phyloP scores from a whole-genome alignment of 1,140 invertebrate genomes.

The Drosophila teissieri region DNA sequence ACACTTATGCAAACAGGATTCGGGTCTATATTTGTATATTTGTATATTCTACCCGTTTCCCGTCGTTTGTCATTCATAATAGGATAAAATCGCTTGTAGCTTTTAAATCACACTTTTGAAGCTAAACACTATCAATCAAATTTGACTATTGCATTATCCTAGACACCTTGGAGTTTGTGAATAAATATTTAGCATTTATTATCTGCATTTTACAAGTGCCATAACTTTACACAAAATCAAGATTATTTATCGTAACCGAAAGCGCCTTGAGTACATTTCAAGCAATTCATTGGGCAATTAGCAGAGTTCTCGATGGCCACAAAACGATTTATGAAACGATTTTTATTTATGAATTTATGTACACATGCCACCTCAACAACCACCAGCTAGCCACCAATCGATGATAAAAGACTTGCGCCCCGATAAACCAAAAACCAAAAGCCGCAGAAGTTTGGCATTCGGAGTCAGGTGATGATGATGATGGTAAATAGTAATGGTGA shows the following conservation, averaged over 20 bases:
- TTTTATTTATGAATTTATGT: conserved; percentile 76
- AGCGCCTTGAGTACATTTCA: conserved; percentile 39
- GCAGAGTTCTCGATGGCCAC: conserved; percentile 31
- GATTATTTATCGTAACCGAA: conserved; percentile 18
- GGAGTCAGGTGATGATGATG: conserved; percentile 37
- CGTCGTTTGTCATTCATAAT: conserved; percentile 53
- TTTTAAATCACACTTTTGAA: too few species aligned
- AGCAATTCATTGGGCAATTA: conserved; percentile 32
- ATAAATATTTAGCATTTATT: not conserved
- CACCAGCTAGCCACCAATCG: conserved; percentile 53
- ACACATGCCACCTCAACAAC: conserved; percentile 73
- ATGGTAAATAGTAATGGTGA: not conserved
- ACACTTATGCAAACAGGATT: conserved; percentile 59
- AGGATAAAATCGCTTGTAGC: conserved; percentile 14
- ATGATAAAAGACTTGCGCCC: conserved; percentile 52
- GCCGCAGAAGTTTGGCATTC: conserved; percentile 32
- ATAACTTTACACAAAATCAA: not conserved
- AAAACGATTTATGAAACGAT: conserved; percentile 73
- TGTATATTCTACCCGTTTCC: conserved; percentile 15
- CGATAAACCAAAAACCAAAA: conserved; percentile 39
- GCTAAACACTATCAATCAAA: too few species aligned
- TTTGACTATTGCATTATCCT: too few species aligned
- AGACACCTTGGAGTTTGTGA: too few species aligned
- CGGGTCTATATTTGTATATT: conserved; percentile 14
- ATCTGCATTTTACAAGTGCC: not conserved